Conservation (phyloP, 1,140 invertebrate species). For the Drosophila sucinea region DNA sequence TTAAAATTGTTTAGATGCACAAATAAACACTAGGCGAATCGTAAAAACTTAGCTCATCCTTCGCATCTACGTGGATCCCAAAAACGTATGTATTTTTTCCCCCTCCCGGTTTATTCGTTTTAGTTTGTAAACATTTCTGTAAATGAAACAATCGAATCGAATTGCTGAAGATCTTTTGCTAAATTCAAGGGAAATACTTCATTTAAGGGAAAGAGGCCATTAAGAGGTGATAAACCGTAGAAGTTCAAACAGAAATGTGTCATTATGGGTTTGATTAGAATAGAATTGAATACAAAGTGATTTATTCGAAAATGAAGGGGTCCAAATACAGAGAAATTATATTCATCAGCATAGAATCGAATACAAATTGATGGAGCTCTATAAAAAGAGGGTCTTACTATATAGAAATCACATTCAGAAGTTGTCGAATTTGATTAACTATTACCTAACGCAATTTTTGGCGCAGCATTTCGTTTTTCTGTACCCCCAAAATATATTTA, state of each 20-base stretch:
- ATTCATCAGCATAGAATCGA: too few species aligned
- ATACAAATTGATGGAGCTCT: too few species aligned
- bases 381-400: too few species aligned
- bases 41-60: slow-evolving; percentile 1
- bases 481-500: too few species aligned
- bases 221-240: background rate
- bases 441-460: too few species aligned
- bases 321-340: too few species aligned
- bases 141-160: background rate
- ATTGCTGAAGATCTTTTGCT: background rate
- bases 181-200: slow-evolving; percentile 1
- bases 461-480: too few species aligned
- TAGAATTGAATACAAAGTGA: background rate
- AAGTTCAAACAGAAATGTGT: background rate
- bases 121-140: slow-evolving; percentile 16
- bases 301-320: too few species aligned
- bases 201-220: background rate
- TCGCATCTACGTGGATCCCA: background rate
- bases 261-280: background rate
- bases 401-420: too few species aligned
- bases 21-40: slow-evolving; percentile 68
- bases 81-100: background rate
- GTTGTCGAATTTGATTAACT: too few species aligned
- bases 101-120: background rate
- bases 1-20: slow-evolving; percentile 77